phyloP scores from a whole-genome alignment of 2,797 vertebrate species.

The Menidia menidia region DNA sequence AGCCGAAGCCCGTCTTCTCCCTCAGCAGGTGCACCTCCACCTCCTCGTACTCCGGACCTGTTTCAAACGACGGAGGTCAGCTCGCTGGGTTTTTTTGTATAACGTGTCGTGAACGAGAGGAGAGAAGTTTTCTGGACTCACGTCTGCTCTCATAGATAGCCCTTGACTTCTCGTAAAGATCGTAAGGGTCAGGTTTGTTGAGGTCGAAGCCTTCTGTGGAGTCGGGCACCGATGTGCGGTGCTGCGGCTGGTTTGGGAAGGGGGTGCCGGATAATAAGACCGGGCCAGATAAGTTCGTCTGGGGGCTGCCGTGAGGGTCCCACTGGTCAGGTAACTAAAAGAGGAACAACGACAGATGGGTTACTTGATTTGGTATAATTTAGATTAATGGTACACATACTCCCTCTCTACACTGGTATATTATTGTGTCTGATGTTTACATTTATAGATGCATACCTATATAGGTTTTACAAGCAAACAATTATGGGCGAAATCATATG shows the following conservation, averaged over 20 bases:
- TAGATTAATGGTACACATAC: not conserved
- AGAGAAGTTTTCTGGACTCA: constrained; percentile 82
- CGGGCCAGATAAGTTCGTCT: constrained; percentile 89
- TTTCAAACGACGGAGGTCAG: not conserved
- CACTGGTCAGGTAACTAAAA: constrained; percentile 90
- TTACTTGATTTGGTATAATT: not conserved
- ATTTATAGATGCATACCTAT: not conserved
- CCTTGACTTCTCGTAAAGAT: constrained; percentile 98
- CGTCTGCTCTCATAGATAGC: constrained; percentile 99
- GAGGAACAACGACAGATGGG: constrained; percentile 30
- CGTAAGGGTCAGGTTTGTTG: constrained; percentile 97
- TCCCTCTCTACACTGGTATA: not conserved
- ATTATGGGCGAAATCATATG: too few relatives aligned
- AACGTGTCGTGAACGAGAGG: not conserved
- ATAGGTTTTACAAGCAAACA: too few relatives aligned
- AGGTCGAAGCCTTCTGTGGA: constrained; percentile 95
- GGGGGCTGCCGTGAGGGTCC: constrained; percentile 96
- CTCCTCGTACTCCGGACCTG: constrained; percentile 96
- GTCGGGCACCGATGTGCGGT: constrained; percentile 94
- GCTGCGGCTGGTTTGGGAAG: constrained; percentile 89
- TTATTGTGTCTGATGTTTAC: not conserved
- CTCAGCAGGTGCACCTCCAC: constrained; percentile 97
- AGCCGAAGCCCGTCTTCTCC: constrained; percentile 98
- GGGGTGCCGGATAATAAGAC: constrained; percentile 88
- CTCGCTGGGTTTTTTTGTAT: too few relatives aligned